Base-by-base conservation (phyloP, 1,140 invertebrate species). In the Diorhabda carinulata region DNA sequence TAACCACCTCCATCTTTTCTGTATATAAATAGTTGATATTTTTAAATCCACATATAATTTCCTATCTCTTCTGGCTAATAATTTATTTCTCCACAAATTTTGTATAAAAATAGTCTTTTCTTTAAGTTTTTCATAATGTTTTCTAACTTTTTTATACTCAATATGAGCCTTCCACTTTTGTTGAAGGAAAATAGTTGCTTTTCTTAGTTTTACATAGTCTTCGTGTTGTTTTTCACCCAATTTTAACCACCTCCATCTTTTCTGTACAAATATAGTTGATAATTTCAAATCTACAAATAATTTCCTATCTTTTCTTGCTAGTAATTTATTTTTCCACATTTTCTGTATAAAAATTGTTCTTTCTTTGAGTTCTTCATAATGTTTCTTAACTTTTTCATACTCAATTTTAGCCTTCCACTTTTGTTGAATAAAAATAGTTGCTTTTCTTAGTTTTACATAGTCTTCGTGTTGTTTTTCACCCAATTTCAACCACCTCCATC, bases 351-450 rank as follows among this genome's bases (percentile, higher is more conserved):
- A 43, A 3, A 67, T 10, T n/a, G 40, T 43, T 5, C 60, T 8
- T 9, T 63, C 41, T 65, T 57, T 70, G 2, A 71, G 5, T 58
- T 69, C 73, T 4, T 77, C 73, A 47, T 64, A 75, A 5, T 67
- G 6, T 10, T 58, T 25, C 69, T 71, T 43, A 40, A 72, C 6
- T 2, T 81, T 44, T 64, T 78, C 76, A 5, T 76, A 80, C 3
- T 72, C 10, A 60, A 76, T 76, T 43, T 78, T 75, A 7, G 80
- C 76, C 76, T 77, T 82, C 70, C 81, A 84, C 71, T 79, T 79
- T 2, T 56, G 76, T 76, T 89, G 87, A 56, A 89, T 78, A 3
- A 70, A 59, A 8, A 80, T 72, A 40, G 78, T 79, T 6, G 82
- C 78, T 3, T 76, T 71, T 69, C 78, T 80, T 4, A 83, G 69